Evolutionary conservation across 2,797 vertebrate genomes (phyloP), one percentile per base, ranked within the genome.

Genomic region (Xiphorhynchus erythropygius): DNA sequence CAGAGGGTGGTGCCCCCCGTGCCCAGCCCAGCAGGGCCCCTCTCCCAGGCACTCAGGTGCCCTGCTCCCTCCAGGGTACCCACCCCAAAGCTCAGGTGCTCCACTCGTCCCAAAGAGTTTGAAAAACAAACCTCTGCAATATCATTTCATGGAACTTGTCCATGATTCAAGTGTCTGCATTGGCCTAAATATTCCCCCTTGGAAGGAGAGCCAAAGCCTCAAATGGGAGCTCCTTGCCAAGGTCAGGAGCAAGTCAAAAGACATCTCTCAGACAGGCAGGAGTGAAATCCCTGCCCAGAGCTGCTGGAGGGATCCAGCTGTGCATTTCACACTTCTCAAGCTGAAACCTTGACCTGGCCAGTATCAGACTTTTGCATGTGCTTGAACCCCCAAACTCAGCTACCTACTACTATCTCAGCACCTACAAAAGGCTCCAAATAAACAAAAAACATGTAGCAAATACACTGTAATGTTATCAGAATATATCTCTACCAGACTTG

Each of bases 71-170:
- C 60, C 0, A 1, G n/a, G 32, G 32, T 8, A 46, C 11, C 21
- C 19, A 65, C 55, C 50, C 78, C 3, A 15, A 39, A 19, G 21
- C 53, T 52, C 63, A 28, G 5, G 2, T 4, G 30, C 77, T 32
- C 0, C 2, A 3, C 44, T 4, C 4, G 4, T 16, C 37, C 41
- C 2, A 6, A 57, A n/a, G 2, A 13, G 13, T 18, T 35, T 37
- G 4, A 14, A 18, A 77, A 46, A 1, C 52, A 28, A 87, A 33
- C 25, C 8, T 25, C 46, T 23, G 25, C 77, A 30, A 18, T 4
- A 17, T 33, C 21, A 5, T 2, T 23, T 62, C 22, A 41, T 18
- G 49, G 60, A 90, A 15, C 52, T 23, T 32, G 14, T 30, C 69
- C 13, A 2, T 30, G 69, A 70, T 32, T 44, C 35, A 23, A 65